Percentiles rank a stretch among this genome's conserved stretches.
These are phyloP conservation scores for Drosophila suzukii DNA, from an alignment of 1,140 invertebrate genomes.

Conservation along the genomic window DNA sequence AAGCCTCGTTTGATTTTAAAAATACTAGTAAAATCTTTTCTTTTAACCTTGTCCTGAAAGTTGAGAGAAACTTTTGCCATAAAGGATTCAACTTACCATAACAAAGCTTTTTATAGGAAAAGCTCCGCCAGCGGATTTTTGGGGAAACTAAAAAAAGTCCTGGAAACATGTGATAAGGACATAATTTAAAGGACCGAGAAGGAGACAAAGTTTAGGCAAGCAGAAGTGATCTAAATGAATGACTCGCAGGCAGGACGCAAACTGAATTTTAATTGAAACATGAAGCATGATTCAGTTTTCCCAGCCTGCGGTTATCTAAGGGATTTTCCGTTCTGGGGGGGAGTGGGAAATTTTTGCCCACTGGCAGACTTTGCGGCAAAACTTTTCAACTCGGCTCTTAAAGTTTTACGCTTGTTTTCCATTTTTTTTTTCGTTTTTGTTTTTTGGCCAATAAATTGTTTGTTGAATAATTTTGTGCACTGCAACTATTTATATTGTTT, in stretches of 20 bases:
- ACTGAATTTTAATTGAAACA: constrained; percentile 64
- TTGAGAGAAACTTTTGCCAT: background rate
- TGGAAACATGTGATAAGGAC: too few relatives aligned
- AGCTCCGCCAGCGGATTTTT: constrained; percentile 8
- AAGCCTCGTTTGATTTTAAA: too few relatives aligned
- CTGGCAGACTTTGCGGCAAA: constrained; percentile 1
- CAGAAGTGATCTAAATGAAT: constrained; percentile 57
- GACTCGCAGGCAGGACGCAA: constrained; percentile 42
- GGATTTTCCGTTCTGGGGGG: background rate
- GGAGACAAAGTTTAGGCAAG: constrained; percentile 25
- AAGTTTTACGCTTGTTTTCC: constrained; percentile 19
- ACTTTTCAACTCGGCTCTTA: constrained; percentile 18
- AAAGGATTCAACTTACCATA: background rate
- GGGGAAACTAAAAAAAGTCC: background rate
- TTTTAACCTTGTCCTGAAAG: background rate
- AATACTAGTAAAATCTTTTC: too few relatives aligned
- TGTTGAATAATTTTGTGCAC: constrained; percentile 35
- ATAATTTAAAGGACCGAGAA: background rate
- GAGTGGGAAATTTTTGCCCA: background rate
- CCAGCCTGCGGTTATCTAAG: constrained; percentile 21
- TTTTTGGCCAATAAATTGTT: constrained; percentile 47
- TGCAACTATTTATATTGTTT: constrained; percentile 53
- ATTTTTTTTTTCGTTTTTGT: too few relatives aligned
- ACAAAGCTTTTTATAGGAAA: constrained; percentile 16
- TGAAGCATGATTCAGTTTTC: constrained; percentile 51